Percentiles rank a stretch among this genome's conserved stretches.
phyloP scores from a whole-genome alignment of 1,140 invertebrate genomes.

The Phenacoccus solenopsis region DNA sequence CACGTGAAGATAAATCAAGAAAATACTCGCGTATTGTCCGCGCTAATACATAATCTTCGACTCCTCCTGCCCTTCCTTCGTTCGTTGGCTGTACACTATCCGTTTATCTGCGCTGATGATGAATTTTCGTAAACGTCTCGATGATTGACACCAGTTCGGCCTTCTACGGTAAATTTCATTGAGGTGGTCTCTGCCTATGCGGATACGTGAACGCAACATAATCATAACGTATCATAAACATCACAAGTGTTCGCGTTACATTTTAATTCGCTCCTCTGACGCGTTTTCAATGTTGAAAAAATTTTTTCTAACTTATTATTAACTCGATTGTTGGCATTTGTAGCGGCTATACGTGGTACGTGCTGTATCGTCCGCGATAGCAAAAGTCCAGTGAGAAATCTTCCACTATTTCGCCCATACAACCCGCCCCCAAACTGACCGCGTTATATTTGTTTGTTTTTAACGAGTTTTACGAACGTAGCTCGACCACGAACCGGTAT shows the following conservation, averaged over 20 bases:
- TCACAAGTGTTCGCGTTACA: neutral
- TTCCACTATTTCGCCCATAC: neutral
- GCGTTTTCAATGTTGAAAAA: neutral
- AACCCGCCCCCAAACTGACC: neutral
- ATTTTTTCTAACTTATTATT: neutral
- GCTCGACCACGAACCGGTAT: too few relatives aligned
- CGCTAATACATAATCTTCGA: too few relatives aligned
- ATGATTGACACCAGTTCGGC: constrained; percentile 8
- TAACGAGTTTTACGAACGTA: neutral
- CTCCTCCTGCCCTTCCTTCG: too few relatives aligned
- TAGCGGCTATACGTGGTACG: too few relatives aligned
- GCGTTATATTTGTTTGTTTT: neutral
- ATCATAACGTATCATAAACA: constrained; percentile 16
- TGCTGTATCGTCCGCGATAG: neutral
- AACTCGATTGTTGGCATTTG: too few relatives aligned
- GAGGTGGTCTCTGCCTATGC: constrained; percentile 3
- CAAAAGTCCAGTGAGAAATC: constrained; percentile 5
- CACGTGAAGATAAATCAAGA: too few relatives aligned
- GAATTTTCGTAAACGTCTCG: neutral
- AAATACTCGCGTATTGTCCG: too few relatives aligned
- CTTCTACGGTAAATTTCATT: constrained; percentile 7
- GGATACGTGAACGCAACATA: constrained; percentile 5
- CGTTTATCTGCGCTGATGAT: neutral
- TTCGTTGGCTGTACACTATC: neutral
- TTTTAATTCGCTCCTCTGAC: constrained; percentile 11